Percentiles rank a stretch among this genome's conserved stretches.
Evolutionary conservation across 2,113 vertebrate genomes (phyloP).

Genomic region (Oreochromis niloticus): DNA sequence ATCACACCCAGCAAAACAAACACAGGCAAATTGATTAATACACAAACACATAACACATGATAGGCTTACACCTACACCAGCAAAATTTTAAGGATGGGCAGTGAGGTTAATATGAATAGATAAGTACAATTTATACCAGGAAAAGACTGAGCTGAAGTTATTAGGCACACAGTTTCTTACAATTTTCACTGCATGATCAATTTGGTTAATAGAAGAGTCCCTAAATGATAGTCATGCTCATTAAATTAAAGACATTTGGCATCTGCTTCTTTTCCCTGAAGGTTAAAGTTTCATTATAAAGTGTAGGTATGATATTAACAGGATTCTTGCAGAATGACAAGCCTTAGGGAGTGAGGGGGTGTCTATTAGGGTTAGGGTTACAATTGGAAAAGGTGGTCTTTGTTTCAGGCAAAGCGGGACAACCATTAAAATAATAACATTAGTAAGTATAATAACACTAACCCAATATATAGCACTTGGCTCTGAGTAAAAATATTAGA

Average conservation of each 20-base stretch:
- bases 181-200: not conserved
- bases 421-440: not conserved
- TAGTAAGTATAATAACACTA: not conserved
- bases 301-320: not conserved
- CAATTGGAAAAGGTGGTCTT: not conserved
- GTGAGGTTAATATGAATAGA: not conserved
- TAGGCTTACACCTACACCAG: not conserved
- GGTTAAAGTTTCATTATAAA: not conserved
- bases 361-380: not conserved
- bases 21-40: not conserved
- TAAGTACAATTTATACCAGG: not conserved
- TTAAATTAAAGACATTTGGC: not conserved
- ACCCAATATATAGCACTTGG: not conserved
- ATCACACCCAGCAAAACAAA: conserved; percentile 27
- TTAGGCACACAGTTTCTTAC: not conserved
- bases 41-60: not conserved
- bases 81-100: not conserved
- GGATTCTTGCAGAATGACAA: not conserved
- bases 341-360: not conserved
- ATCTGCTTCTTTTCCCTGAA: not conserved
- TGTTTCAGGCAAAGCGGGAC: not conserved
- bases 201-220: not conserved
- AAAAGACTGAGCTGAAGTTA: not conserved
- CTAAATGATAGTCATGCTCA: not conserved
- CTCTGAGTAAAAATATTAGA: not conserved